Conservation (phyloP, 2,113 vertebrate species). For the Erythrocebus patas region DNA sequence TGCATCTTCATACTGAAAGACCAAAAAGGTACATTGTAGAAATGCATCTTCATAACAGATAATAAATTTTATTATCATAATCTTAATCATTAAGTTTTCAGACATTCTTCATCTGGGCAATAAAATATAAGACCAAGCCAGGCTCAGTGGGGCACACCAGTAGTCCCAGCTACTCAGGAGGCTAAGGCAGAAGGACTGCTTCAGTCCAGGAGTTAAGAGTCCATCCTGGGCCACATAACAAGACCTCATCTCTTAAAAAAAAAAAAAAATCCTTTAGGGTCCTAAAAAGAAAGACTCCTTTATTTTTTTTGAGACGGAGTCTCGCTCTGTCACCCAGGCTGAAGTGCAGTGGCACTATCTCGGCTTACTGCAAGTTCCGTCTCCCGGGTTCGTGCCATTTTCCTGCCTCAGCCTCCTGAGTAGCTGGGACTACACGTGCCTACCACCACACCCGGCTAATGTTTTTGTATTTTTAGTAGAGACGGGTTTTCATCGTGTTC, state of each 20-base stretch:
- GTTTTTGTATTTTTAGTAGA: too few species aligned
- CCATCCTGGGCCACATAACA: background rate
- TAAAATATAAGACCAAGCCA: background rate
- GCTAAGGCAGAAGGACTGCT: background rate
- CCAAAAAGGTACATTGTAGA: background rate
- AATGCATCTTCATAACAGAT: background rate
- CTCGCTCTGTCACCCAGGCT: too few species aligned
- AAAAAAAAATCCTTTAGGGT: background rate
- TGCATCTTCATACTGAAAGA: background rate
- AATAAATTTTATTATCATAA: background rate
- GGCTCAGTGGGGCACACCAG: background rate
- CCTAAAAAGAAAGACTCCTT: too few species aligned
- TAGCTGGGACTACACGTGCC: too few species aligned
- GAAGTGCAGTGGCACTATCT: too few species aligned
- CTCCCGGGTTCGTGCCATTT: too few species aligned
- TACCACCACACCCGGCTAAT: too few species aligned
- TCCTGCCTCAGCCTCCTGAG: too few species aligned
- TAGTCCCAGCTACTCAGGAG: background rate
- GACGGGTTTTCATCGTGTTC: too few species aligned
- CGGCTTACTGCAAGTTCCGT: too few species aligned
- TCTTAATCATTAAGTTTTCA: background rate
- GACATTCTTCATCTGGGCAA: slow-evolving; percentile 2
- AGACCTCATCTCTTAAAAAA: background rate
- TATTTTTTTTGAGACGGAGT: too few species aligned
- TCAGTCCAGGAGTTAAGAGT: background rate